Evolutionary conservation across 2,888 invertebrate species (phyloP), one percentile per base, ranked within the genome.

Genomic region (Melanargia galathea): DNA sequence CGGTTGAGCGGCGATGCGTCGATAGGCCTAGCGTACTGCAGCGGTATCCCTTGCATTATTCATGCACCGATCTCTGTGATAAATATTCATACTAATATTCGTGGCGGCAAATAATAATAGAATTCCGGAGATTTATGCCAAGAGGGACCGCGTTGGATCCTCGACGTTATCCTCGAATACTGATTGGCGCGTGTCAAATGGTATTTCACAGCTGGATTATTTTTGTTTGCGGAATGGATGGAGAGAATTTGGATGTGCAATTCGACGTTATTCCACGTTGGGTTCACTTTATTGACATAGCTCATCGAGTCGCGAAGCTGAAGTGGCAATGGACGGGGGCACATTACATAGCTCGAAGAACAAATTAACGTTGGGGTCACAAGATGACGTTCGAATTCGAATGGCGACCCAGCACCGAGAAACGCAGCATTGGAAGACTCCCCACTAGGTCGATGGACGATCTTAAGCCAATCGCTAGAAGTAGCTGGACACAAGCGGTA

Each of bases 1-100:
- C 68, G 68, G 65, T 46, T 71, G 57, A 68, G 70, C 73, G 63
- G 68, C 72, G 75, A 73, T 72, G 70, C 73, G 75, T 73, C 74
- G 76, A 65, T 60, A 65, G 57, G 60, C 62, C 62, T 65, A 63
- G 60, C 45, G 62, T 60, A 43, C 48, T 64, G 57, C 60, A 68
- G 16, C 57, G 54, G 16, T 49, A 45, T 55, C 45, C 38, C 24
- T 56, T 68, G 64, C 61, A 66, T 68, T 63, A 68, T 68, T 68
- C 66, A 66, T 68, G 54, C 62, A 59, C 40, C 62, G 62, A 60
- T 59, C 59, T 61, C 60, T 43, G 55, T 63, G 55, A 68, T 68
- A 68, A 68, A 68, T 68, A 68, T 68, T 66, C 64, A 66, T 68
- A 60, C 56, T 65, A 57, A 63, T 67, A 67, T 65, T 63, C 62